Evolutionary conservation across 2,888 invertebrate species (phyloP).

Genomic region (Heliconius erato): DNA sequence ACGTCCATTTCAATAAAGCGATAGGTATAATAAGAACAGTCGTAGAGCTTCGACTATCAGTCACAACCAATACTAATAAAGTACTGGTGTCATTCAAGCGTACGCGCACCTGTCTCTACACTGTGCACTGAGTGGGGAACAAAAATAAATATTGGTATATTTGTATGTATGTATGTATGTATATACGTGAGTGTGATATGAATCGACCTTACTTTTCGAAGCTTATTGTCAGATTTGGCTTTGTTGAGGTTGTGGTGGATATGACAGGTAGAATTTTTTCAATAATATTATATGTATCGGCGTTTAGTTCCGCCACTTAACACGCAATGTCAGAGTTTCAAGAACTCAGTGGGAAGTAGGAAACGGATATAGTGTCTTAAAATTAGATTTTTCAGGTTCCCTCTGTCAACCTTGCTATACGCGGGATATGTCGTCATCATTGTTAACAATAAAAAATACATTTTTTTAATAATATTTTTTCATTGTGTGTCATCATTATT

Average conservation of each 20-base stretch:
- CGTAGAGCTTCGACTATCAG: conserved; percentile 20
- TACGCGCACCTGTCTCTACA: conserved; percentile 53
- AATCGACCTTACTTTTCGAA: conserved; percentile 72
- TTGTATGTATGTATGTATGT: conserved; percentile 7
- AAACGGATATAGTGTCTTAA: no score
- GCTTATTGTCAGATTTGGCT: conserved; percentile 72
- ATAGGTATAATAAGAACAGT: conserved; percentile 10
- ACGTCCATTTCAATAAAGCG: conserved; percentile 20
- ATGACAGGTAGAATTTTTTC: not conserved
- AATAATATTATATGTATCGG: not conserved
- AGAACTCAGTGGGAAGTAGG: no score
- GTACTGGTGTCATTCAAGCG: conserved; percentile 45
- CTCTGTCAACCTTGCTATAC: no score
- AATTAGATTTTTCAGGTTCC: no score
- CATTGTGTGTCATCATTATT: no score
- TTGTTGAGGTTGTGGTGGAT: conserved; percentile 60
- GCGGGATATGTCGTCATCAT: no score
- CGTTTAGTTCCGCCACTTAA: no score
- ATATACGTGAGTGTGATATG: conserved; percentile 50
- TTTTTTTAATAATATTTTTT: no score
- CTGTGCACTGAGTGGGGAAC: conserved; percentile 49
- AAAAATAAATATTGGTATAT: conserved; percentile 59
- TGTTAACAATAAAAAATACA: no score
- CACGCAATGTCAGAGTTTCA: no score
- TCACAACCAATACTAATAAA: conserved; percentile 31